Base-by-base conservation (phyloP, 2,888 invertebrate genomes). In the Tachystola acroxantha region DNA sequence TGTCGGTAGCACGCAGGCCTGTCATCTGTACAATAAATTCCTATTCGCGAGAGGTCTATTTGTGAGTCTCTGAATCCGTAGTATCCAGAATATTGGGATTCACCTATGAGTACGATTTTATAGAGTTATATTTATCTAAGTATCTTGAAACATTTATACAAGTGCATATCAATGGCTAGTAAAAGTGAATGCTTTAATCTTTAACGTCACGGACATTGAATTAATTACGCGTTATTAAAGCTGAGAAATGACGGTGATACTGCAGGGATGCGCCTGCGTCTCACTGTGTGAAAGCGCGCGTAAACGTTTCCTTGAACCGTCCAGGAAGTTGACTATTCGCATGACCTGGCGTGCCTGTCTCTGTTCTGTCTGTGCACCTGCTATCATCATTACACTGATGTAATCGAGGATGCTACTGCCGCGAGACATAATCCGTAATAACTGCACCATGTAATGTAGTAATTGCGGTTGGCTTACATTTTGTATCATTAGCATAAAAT, bases 311-410 rank as follows among this genome's bases (percentile, higher is more conserved):
- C 72, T 70, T 57, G 55, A 60, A 44, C 50, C 49, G 30, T 50
- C 40, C 37, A 73, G 71, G 73, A 75, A 75, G 63, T 59, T n/a
- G n/a, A n/a, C n/a, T n/a, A n/a, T 7, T 27, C 57, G 48, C 57
- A 56, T 65, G 57, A 62, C 57, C 58, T 64, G 56, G 47, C 59
- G 53, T 49, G 53, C 45, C 41, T 16, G 16, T 16, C n/a, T n/a
- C n/a, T 4, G 16, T 16, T 16, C 6, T 4, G 16, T 16, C 16
- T 16, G 44, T 49, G 48, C 48, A 56, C 55, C 51, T 35, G 53
- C 60, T 51, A 64, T 63, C 64, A 64, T 63, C 62, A 67, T 70
- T 69, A 69, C 34, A 42, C 10, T 37, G 34, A 41, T 27, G 43
- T 63, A 57, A 71, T 46, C 46, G 51, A 58, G 52, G 64, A 62